These are phyloP conservation scores for Drosophila orena DNA, from an alignment of 1,140 invertebrate species.

Conservation along the genomic window DNA sequence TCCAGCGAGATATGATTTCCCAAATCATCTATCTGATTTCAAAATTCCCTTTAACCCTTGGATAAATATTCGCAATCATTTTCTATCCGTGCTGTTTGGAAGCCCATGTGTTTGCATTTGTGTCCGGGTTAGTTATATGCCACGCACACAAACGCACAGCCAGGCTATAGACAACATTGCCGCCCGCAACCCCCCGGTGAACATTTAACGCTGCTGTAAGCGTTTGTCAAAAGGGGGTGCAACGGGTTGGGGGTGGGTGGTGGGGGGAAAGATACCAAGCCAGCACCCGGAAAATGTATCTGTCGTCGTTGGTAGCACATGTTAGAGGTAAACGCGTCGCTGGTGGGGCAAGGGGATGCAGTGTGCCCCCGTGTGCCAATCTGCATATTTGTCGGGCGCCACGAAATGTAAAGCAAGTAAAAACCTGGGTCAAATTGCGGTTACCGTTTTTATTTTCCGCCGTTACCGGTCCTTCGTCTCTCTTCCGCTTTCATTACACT, in stretches of 20 bases:
- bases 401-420: slow-evolving; percentile 71
- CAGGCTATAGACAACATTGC: slow-evolving; percentile 21
- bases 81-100: slow-evolving; percentile 9
- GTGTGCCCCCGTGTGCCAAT: slow-evolving; percentile 58
- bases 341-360: slow-evolving; percentile 9
- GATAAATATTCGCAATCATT: not conserved
- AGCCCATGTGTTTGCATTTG: slow-evolving; percentile 49
- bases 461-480: slow-evolving; percentile 13
- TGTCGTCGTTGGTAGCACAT: slow-evolving; percentile 61
- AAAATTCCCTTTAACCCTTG: not conserved
- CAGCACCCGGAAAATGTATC: slow-evolving; percentile 41
- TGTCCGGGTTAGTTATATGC: slow-evolving; percentile 55
- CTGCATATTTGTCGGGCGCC: slow-evolving; percentile 80
- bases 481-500: slow-evolving; percentile 31
- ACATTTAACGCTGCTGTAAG: slow-evolving; percentile 68
- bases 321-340: slow-evolving; percentile 69
- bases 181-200: slow-evolving; percentile 28
- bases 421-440: slow-evolving; percentile 79
- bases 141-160: slow-evolving; percentile 10
- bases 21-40: not conserved
- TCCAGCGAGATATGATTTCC: too few relatives aligned
- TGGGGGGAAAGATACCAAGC: slow-evolving; percentile 25
- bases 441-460: slow-evolving; percentile 64
- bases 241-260: not conserved
- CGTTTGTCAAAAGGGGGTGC: slow-evolving; percentile 29